A percentile compares a stretch with the other conserved stretches of the same genome.
Evolutionary conservation across 2,113 vertebrate genomes (phyloP).

Genomic region (Psettodes erumei): DNA sequence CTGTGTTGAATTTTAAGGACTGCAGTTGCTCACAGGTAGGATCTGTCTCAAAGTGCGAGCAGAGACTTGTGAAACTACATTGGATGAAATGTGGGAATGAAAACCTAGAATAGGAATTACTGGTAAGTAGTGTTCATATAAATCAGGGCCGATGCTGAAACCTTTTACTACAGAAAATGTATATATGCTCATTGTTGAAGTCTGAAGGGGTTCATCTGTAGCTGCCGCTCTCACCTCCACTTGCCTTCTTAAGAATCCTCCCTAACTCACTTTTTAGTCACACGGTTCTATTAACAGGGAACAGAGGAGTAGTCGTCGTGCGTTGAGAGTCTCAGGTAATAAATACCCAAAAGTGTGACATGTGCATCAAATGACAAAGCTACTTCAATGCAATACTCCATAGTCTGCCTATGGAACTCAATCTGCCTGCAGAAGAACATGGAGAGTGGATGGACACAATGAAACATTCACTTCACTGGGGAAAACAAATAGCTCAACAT

Average conservation of each 20-base stretch:
- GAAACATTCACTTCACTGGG: slow-evolving; percentile 2
- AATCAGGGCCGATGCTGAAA: slow-evolving; percentile 45
- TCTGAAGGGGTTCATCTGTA: slow-evolving; percentile 5
- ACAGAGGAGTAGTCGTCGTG: slow-evolving; percentile 42
- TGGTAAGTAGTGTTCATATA: slow-evolving; percentile 33
- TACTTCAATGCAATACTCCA: slow-evolving; percentile 51
- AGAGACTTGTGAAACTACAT: slow-evolving; percentile 5
- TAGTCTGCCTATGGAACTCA: slow-evolving; percentile 13
- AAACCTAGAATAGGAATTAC: slow-evolving; percentile 12
- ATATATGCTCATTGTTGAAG: slow-evolving; percentile 14
- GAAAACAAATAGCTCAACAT: not conserved
- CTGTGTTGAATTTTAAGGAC: slow-evolving; percentile 28
- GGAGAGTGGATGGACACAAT: not conserved
- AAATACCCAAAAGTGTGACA: slow-evolving; percentile 28
- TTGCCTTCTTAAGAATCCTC: slow-evolving; percentile 42
- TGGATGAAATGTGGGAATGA: slow-evolving; percentile 34
- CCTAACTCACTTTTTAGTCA: slow-evolving; percentile 25
- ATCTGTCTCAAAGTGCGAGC: slow-evolving; percentile 7
- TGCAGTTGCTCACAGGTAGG: slow-evolving; percentile 2
- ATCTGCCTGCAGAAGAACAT: slow-evolving; percentile 22
- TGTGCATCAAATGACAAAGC: slow-evolving; percentile 19
- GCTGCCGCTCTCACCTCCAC: slow-evolving; percentile 19
- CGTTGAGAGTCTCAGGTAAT: slow-evolving; percentile 76
- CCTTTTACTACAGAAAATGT: not conserved
- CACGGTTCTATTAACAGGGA: slow-evolving; percentile 33